Conservation (phyloP, 1,140 invertebrate genomes). For the Pemphigus obesinymphae region DNA sequence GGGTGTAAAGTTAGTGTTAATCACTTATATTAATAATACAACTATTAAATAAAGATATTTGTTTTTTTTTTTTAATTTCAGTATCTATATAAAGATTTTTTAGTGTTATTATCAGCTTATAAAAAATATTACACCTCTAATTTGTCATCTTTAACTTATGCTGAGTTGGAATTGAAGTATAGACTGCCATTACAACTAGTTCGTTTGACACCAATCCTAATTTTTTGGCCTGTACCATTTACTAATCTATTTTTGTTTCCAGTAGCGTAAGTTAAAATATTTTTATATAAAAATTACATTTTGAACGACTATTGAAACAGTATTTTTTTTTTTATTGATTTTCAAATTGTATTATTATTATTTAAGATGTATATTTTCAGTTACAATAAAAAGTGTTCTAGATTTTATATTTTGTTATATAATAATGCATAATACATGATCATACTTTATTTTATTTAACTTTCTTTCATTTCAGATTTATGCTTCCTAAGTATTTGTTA, state of each 20-base stretch:
- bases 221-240: constrained; percentile 34
- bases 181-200: constrained; percentile 25
- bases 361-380: neutral
- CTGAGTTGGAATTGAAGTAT: constrained; percentile 20
- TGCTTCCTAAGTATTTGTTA: constrained; percentile 33
- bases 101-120: constrained; percentile 7
- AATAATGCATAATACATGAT: neutral
- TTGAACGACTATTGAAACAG: too few species aligned
- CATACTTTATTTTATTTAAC: neutral
- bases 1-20: constrained; percentile 15
- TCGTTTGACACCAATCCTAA: constrained; percentile 20
- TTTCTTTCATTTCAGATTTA: constrained; percentile 20
- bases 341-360: neutral
- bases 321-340: neutral
- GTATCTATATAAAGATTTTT: constrained; percentile 28
- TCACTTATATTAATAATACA: neutral
- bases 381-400: neutral
- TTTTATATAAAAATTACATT: neutral
- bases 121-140: constrained; percentile 29
- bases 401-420: neutral
- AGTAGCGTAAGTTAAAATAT: constrained; percentile 23
- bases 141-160: constrained; percentile 18
- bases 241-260: constrained; percentile 36
- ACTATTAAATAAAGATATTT: neutral
- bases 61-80: neutral